A percentile compares a stretch with the other conserved stretches of the same genome.
Conservation (phyloP, 2,888 invertebrate species). For the Andrena hattorfiana region DNA sequence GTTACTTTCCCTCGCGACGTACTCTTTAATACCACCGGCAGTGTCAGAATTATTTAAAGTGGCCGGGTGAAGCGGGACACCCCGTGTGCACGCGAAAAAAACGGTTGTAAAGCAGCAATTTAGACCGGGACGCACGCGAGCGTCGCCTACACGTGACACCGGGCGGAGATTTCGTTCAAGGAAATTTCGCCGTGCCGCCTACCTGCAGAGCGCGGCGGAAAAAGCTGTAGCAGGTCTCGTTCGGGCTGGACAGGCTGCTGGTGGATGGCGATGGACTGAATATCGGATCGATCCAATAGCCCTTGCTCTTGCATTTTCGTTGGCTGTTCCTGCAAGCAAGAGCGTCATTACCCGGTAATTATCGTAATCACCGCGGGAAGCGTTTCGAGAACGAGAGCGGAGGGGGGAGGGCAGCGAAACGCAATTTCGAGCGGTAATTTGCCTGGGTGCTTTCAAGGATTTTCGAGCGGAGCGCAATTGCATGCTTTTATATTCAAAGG, state of each 20-base stretch:
- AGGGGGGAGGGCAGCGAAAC: neutral
- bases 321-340: constrained; percentile 81
- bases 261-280: constrained; percentile 89
- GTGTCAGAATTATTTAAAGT: neutral
- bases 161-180: neutral
- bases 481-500: neutral
- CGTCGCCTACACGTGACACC: constrained; percentile 3
- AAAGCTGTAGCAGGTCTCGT: constrained; percentile 97
- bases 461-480: neutral
- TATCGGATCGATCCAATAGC: constrained; percentile 89
- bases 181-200: constrained; percentile 34
- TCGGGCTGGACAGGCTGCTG: constrained; percentile 95
- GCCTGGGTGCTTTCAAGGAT: constrained; percentile 2
- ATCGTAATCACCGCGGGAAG: constrained; percentile 1
- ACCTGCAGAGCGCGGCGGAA: constrained; percentile 94
- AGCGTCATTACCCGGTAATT: constrained; percentile 46
- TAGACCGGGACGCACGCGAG: constrained; percentile 29
- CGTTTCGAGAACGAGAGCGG: neutral
- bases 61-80: neutral
- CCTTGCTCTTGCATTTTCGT: constrained; percentile 86
- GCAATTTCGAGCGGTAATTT: constrained; percentile 26
- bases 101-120: constrained; percentile 21
- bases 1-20: too few species aligned
- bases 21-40: neutral
- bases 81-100: neutral